Evolutionary conservation across 2,113 vertebrate genomes (phyloP).

Genomic region (Ictidomys tridecemlineatus): DNA sequence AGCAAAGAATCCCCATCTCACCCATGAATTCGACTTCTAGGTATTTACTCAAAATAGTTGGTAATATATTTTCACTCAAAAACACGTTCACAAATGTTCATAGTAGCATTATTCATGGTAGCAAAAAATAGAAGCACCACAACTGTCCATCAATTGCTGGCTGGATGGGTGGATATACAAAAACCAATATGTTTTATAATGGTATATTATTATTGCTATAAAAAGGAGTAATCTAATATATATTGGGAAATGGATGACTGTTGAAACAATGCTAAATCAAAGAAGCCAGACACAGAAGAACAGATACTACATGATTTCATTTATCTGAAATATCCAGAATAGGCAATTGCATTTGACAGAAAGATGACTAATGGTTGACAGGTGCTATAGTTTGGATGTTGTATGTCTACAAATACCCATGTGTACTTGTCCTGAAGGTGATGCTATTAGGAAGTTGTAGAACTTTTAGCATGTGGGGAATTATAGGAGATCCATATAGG

Average conservation of each 20-base stretch:
- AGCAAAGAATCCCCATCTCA: not conserved
- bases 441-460: not conserved
- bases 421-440: not conserved
- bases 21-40: not conserved
- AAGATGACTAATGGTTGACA: not conserved
- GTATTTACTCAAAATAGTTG: not conserved
- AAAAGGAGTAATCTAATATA: not conserved
- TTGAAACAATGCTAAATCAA: constrained; percentile 3
- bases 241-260: not conserved
- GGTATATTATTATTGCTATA: not conserved
- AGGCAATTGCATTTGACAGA: not conserved
- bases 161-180: not conserved
- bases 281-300: not conserved
- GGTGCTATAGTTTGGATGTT: not conserved
- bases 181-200: not conserved
- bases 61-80: constrained; percentile 7
- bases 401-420: not conserved
- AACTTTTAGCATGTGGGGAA: not conserved
- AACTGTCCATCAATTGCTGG: not conserved
- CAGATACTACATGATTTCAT: not conserved
- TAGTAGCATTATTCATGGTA: not conserved
- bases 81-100: not conserved
- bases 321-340: not conserved
- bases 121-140: not conserved
- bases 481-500: not conserved